Evolutionary conservation across 1,140 invertebrate species (phyloP), one percentile per base, ranked within the genome.

Genomic region (Papilio glaucus): DNA sequence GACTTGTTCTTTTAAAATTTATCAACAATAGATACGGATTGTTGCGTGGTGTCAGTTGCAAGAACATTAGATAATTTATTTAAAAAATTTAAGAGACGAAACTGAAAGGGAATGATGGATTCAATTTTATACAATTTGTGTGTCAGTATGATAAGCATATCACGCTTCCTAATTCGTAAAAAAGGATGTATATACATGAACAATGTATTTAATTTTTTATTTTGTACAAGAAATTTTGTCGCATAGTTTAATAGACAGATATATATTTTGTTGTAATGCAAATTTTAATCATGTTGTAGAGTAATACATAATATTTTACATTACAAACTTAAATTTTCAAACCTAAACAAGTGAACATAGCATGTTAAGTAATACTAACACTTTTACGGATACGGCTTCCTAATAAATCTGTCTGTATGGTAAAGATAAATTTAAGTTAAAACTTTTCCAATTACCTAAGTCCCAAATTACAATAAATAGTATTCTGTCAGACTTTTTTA

Each of bases 1-100:
- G 78, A 71, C 77, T 83, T 80, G 81, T 85, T 85, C 78, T 75
- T 75, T 77, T 74, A 74, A 71, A 80, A 73, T 77, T 76, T 72
- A 73, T 61, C 74, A 77, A 77, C 72, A 76, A 75, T 39, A 39
- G 62, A 37, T 3, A 8, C 1, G 18, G 37, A 13, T 71, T 73
- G 61, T 33, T 10, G 33, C 3, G 13, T 71, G 75, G 75, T 71
- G 15, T 45, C 73, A 73, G 72, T 65, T 63, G 49, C 1, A 33
- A 26, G 45, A 49, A 39, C 6, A 1, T 38, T 15, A 12, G 26
- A 13, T 33, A 33, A 45, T 49, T 69, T 24, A 57, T 18, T 49
- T 21, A 15, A 6, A 5, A 0, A 42, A 7, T 49, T 24, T 13
- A 26, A 57, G 24, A 57, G 24, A 24, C 9, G 0, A 53, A 57